Evolutionary conservation across 2,113 vertebrate genomes (phyloP).

Genomic region (Irena cyanogastra): DNA sequence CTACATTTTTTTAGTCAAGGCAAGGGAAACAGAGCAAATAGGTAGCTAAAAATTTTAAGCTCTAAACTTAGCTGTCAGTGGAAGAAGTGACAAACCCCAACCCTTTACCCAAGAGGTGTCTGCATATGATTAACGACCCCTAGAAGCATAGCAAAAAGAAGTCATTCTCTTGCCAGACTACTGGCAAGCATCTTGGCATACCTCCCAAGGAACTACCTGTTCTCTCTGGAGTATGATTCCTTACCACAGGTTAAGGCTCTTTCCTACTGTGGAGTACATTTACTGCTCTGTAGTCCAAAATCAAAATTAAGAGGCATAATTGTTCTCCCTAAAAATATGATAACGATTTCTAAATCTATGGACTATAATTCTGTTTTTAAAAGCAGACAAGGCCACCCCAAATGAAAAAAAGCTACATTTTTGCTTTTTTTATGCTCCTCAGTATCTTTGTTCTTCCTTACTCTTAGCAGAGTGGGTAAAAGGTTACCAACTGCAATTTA

Average conservation of each 20-base stretch:
- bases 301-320: not conserved
- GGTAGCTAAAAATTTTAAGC: not conserved
- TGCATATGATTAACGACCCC: not conserved
- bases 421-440: not conserved
- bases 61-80: not conserved
- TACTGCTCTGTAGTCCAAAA: not conserved
- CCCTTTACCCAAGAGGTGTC: not conserved
- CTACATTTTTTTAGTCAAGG: not conserved
- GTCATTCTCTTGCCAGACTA: not conserved
- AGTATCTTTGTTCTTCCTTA: not conserved
- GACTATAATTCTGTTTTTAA: not conserved
- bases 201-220: not conserved
- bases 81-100: not conserved
- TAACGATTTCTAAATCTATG: not conserved
- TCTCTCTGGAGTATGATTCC: not conserved
- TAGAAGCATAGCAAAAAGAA: not conserved
- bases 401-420: not conserved
- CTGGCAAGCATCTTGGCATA: not conserved
- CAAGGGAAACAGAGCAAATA: not conserved
- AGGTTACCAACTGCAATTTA: conserved; percentile 3
- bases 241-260: not conserved
- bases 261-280: not conserved
- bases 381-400: not conserved
- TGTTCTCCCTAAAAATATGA: not conserved
- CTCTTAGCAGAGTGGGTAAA: not conserved